These are phyloP conservation scores for Actinopyga echinites DNA, from an alignment of 53 echinoderm and acorn worm genomes.

Conservation along the genomic window DNA sequence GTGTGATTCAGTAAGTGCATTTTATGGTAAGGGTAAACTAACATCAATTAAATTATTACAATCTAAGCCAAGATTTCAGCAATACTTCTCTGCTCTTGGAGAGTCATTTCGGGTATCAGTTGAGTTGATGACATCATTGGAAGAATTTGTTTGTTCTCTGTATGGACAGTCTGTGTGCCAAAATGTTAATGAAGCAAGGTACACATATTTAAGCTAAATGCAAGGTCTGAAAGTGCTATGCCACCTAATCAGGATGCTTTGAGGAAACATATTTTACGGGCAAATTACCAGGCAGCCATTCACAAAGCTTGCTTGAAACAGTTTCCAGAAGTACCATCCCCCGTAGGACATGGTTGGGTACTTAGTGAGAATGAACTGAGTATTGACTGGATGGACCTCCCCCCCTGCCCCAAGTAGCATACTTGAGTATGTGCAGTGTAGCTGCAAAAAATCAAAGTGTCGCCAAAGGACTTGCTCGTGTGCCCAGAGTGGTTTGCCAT, in stretches of 20 bases:
- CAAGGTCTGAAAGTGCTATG: constrained; percentile 2
- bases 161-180: neutral
- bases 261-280: neutral
- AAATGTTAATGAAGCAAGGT: constrained; percentile 9
- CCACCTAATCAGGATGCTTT: constrained; percentile 17
- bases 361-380: constrained; percentile 44
- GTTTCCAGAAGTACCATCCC: neutral
- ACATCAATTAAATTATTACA: too few relatives aligned
- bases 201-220: neutral
- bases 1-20: too few relatives aligned
- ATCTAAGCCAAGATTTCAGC: too few relatives aligned
- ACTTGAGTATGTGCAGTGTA: constrained; percentile 18
- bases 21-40: too few relatives aligned
- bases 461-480: neutral
- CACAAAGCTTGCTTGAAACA: neutral
- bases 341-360: constrained; percentile 2
- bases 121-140: neutral
- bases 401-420: constrained; percentile 56
- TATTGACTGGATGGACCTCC: constrained; percentile 62
- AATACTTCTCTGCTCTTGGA: too few relatives aligned
- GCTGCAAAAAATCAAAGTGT: neutral
- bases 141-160: neutral
- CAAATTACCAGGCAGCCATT: neutral
- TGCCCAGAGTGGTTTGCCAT: constrained; percentile 5
- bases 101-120: too few relatives aligned